These are phyloP conservation scores for Ophioninae sp. DNA, from an alignment of 2,888 invertebrate species.

Conservation along the genomic window DNA sequence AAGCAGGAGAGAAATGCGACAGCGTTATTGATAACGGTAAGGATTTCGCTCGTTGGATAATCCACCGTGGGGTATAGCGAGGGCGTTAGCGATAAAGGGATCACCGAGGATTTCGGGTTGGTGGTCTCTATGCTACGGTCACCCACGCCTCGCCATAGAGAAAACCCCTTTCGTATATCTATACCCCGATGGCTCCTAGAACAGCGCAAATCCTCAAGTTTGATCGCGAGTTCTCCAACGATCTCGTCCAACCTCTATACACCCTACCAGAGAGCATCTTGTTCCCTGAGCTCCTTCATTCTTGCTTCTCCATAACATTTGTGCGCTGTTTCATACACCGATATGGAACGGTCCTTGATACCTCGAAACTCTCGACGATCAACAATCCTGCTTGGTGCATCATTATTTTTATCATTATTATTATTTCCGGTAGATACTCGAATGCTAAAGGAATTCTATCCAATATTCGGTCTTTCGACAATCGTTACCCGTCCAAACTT, in stretches of 20 bases:
- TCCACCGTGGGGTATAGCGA: constrained; percentile 72
- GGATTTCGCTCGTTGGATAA: constrained; percentile 73
- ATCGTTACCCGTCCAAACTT: not conserved
- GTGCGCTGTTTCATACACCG: constrained; percentile 28
- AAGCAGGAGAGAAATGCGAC: constrained; percentile 62
- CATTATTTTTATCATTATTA: constrained; percentile 6
- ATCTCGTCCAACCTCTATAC: constrained; percentile 31
- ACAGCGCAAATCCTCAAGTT: constrained; percentile 59
- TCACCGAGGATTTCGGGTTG: constrained; percentile 75
- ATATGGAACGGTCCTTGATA: constrained; percentile 38
- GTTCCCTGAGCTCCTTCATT: constrained; percentile 14
- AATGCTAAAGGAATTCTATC: not conserved
- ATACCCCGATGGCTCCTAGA: constrained; percentile 7
- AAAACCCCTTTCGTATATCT: not conserved
- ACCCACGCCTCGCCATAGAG: constrained; percentile 27
- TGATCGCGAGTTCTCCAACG: constrained; percentile 54
- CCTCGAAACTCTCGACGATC: constrained; percentile 25
- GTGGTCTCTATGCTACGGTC: constrained; percentile 43
- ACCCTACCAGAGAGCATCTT: constrained; percentile 17
- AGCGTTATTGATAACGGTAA: constrained; percentile 76
- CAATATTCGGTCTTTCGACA: not conserved
- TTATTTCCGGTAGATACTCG: not conserved
- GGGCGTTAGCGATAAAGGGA: constrained; percentile 78
- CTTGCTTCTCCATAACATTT: constrained; percentile 10
- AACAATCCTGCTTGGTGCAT: not conserved